Conservation (phyloP, 2,888 invertebrate species). For the Nephrotoma guestfalica region DNA sequence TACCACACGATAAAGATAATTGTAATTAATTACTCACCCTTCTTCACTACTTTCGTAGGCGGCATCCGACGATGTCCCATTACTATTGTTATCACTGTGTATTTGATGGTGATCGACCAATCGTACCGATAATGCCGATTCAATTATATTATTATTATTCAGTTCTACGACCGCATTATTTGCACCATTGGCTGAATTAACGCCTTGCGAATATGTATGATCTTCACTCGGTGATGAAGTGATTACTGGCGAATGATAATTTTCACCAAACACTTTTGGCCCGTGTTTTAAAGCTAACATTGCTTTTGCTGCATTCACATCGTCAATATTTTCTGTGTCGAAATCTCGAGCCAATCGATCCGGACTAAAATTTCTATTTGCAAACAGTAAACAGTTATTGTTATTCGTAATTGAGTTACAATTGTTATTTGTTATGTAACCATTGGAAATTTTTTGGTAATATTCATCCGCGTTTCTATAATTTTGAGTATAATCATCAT, state of each 20-base stretch:
- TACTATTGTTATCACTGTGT: conserved; percentile 26
- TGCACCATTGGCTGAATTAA: conserved; percentile 18
- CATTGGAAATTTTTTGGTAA: not conserved
- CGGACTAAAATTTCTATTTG: conserved; percentile 4
- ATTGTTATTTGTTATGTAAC: not conserved
- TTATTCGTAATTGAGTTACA: not conserved
- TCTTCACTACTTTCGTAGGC: conserved; percentile 43
- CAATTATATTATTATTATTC: conserved; percentile 15
- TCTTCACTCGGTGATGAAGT: conserved; percentile 84
- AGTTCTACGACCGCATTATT: conserved; percentile 20
- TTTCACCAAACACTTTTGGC: conserved; percentile 43
- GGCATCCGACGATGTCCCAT: conserved; percentile 37
- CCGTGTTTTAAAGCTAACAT: conserved; percentile 82
- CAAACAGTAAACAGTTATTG: not conserved
- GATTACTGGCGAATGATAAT: conserved; percentile 43
- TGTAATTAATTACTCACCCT: conserved; percentile 24
- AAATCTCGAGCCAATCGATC: conserved; percentile 28
- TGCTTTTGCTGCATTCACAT: conserved; percentile 71
- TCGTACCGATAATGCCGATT: conserved; percentile 5
- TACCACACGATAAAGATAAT: not conserved
- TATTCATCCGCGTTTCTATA: not conserved
- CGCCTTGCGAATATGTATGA: conserved; percentile 73
- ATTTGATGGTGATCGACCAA: conserved; percentile 12
- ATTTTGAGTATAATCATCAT: conserved; percentile 5
- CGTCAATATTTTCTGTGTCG: conserved; percentile 47